Percentiles rank a stretch among this genome's conserved stretches.
Evolutionary conservation across 1,140 invertebrate species (phyloP).

Genomic region (Penaeus chinensis): DNA sequence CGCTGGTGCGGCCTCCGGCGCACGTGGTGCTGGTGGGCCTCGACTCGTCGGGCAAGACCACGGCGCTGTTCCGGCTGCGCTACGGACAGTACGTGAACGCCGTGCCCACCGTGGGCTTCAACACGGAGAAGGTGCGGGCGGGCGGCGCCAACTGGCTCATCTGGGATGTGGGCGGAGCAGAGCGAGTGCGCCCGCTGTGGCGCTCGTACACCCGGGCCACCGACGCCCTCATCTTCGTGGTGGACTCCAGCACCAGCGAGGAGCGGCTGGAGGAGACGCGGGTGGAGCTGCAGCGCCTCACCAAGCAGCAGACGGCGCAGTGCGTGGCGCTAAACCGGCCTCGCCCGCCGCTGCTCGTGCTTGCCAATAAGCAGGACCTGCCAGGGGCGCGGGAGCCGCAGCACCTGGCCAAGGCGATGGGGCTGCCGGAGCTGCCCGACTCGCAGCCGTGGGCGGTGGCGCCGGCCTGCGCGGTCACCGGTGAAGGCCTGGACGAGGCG

Average conservation of each 20-base stretch:
- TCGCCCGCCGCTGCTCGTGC: conserved; percentile 81
- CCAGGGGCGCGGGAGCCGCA: conserved; percentile 87
- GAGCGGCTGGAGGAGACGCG: conserved; percentile 94
- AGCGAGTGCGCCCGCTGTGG: conserved; percentile 92
- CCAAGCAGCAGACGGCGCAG: conserved; percentile 80
- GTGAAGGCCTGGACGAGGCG: conserved; percentile 94
- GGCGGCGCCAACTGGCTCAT: conserved; percentile 87
- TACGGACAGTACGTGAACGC: conserved; percentile 98
- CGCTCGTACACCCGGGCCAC: conserved; percentile 91
- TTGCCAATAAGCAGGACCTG: conserved; percentile 94
- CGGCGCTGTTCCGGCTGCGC: conserved; percentile 94
- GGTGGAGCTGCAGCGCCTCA: conserved; percentile 90
- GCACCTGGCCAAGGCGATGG: conserved; percentile 87
- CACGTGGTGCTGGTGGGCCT: conserved; percentile 97
- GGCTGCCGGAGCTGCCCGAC: conserved; percentile 82
- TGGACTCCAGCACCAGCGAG: conserved; percentile 89
- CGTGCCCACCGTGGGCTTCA: conserved; percentile 97
- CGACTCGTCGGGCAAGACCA: conserved; percentile 97
- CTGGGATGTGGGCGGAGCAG: conserved; percentile 94
- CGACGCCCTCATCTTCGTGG: conserved; percentile 92
- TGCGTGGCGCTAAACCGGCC: conserved; percentile 79
- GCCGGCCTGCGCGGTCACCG: conserved; percentile 95
- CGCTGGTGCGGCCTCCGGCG: conserved; percentile 49
- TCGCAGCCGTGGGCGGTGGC: conserved; percentile 86
- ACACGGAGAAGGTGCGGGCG: conserved; percentile 92